Evolutionary conservation across 2,888 invertebrate species (phyloP), one percentile per base, ranked within the genome.

Genomic region (Rotaria macrura): DNA sequence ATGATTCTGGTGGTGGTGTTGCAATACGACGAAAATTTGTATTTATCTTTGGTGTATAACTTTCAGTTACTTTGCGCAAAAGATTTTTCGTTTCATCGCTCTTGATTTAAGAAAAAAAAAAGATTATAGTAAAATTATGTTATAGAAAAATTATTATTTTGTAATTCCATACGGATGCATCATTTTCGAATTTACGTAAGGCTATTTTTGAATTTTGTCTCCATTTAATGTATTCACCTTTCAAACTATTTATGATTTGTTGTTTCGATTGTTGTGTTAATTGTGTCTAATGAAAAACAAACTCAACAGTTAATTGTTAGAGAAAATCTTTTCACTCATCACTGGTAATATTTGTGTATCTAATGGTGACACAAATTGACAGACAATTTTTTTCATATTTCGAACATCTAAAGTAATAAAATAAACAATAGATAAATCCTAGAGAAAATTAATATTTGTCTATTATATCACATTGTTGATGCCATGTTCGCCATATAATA

Each of bases 401-500:
- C 38, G n/a, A 43, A 43, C 43, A 79, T 79, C 79, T 79, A 43
- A 43, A 79, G 12, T 12, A 43, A n/a, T 25, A 10, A 1, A 17
- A n/a, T 12, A 4, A 9, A 40, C 25, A 40, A 65, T 7, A 52
- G 17, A 17, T 17, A 52, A 17, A 52, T 47, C 14, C 9, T 47
- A 47, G 9, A 14, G 17, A 17, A 49, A 9, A 49, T 14, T 17
- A 49, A 79, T 7, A 3, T 43, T 25, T 40, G 40, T 25, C 25
- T n/a, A 17, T 40, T 3, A n/a, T 14, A 79, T 79, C 34, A 92
- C 92, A 99, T 92, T 99, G 99, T 95, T 98, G 95, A 92, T 97
- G 97, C 97, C 98, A 99, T 91, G 98, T 98, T 91, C 99, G 93
- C 99, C 99, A 99, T 90, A 99, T 99, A 89, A 99, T 96, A 92